These are phyloP conservation scores for Aleiodes leptofemur DNA, from an alignment of 2,888 invertebrate species.

Conservation along the genomic window DNA sequence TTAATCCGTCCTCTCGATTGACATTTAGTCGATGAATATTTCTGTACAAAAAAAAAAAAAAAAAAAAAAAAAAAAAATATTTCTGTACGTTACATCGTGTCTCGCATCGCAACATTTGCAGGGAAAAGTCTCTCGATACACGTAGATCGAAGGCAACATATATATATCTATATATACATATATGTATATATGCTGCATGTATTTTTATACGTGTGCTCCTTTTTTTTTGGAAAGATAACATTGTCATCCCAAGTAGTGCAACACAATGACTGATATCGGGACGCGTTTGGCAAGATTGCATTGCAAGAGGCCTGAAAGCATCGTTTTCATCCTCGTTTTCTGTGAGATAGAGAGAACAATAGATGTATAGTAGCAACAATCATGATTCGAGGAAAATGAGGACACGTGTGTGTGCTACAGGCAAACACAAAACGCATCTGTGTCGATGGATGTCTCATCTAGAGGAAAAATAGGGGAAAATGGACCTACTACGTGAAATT, in stretches of 20 bases:
- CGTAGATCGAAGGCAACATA: too few relatives aligned
- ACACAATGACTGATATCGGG: slow-evolving; percentile 56
- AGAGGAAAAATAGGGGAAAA: too few relatives aligned
- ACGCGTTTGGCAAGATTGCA: slow-evolving; percentile 51
- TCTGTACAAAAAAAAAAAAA: too few relatives aligned
- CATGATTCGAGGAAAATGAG: slow-evolving; percentile 52
- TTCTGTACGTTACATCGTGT: slow-evolving; percentile 9
- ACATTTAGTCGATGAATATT: slow-evolving; percentile 63
- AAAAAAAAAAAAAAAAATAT: too few relatives aligned
- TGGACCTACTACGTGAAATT: too few relatives aligned
- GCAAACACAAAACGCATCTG: neutral
- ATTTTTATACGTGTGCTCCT: too few relatives aligned
- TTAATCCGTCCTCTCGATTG: slow-evolving; percentile 67
- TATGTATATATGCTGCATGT: too few relatives aligned
- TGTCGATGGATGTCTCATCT: slow-evolving; percentile 20
- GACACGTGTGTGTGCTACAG: slow-evolving; percentile 46
- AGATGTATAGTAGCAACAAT: slow-evolving; percentile 39
- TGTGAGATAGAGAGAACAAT: slow-evolving; percentile 32
- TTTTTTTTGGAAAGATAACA: slow-evolving; percentile 42
- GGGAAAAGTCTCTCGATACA: neutral
- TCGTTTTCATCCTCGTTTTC: slow-evolving; percentile 33
- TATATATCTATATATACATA: too few relatives aligned
- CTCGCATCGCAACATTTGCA: neutral
- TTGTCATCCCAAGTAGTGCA: slow-evolving; percentile 51
- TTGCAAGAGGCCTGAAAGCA: slow-evolving; percentile 53